Percentiles rank a stretch among this genome's conserved stretches.
Evolutionary conservation across 2,113 vertebrate genomes (phyloP).

Genomic region (Notarius lentiginosus): DNA sequence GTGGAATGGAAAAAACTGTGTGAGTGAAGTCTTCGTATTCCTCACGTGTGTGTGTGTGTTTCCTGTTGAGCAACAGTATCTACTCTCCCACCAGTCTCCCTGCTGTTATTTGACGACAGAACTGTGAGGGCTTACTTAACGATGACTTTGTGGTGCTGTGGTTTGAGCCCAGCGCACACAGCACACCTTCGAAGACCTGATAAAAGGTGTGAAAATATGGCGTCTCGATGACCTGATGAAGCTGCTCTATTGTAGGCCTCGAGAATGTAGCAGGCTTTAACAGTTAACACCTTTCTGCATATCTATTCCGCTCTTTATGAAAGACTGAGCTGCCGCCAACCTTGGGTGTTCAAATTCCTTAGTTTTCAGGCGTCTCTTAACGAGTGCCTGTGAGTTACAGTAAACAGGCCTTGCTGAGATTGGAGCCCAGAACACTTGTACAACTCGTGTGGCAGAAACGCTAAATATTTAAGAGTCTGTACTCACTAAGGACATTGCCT

Average conservation of each 20-base stretch:
- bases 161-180: neutral
- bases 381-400: neutral
- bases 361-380: neutral
- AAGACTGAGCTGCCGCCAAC: neutral
- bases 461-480: slow-evolving; percentile 22
- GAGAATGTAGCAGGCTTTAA: neutral
- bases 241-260: neutral
- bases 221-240: neutral
- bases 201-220: neutral
- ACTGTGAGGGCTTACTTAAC: slow-evolving; percentile 15
- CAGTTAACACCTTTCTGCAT: neutral
- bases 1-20: slow-evolving; percentile 18
- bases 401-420: slow-evolving; percentile 1
- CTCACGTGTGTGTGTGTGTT: slow-evolving; percentile 6
- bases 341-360: neutral
- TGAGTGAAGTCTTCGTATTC: neutral
- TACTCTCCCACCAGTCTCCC: slow-evolving; percentile 18
- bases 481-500: neutral
- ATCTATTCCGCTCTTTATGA: neutral
- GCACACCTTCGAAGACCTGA: neutral
- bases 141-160: slow-evolving; percentile 4
- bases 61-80: slow-evolving; percentile 49
- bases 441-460: slow-evolving; percentile 12
- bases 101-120: slow-evolving; percentile 3
- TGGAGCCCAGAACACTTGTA: neutral